Evolutionary conservation across 2,797 vertebrate species (phyloP), one percentile per base, ranked within the genome.

Genomic region (Podarcis lilfordi): DNA sequence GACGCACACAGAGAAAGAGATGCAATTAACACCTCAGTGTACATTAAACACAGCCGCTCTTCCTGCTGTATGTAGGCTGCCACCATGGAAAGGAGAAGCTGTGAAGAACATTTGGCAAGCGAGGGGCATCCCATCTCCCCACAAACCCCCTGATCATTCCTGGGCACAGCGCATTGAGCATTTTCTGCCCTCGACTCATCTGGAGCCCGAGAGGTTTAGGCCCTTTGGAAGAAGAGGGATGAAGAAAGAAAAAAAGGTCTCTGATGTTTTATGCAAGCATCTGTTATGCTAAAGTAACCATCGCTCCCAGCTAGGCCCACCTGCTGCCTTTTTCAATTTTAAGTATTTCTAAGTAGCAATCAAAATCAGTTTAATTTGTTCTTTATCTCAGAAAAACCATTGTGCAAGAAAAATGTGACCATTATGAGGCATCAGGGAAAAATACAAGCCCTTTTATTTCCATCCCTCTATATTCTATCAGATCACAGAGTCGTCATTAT

Each of bases 321-420:
- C 97, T 97, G 97, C 97, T 97, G 97, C 96, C 96, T 97, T 97
- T 97, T 96, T 96, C 97, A 97, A 97, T 97, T 97, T 97, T 97
- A 97, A 97, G 97, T 97, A 97, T 97, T 97, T 97, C 96, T 97
- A 97, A 97, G 97, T 97, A 97, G 97, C 97, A 97, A 97, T 97
- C 97, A 97, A 97, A 89, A 97, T 97, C 97, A 97, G 97, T 97
- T 96, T 97, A 97, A 97, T 97, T 97, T 97, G 96, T 97, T 97
- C 97, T 97, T 97, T 97, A 97, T 97, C 97, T 97, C 95, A 94
- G 96, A 96, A 96, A 97, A 97, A 96, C 96, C 96, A 97, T 97
- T 97, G 97, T 97, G 96, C 96, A 97, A 97, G 97, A 97, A 97
- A 97, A 97, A 97, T 97, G 97, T 97, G 97, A 97, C 96, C 97